Conservation (phyloP, 2,113 vertebrate genomes). For the Erythrolamprus reginae region DNA sequence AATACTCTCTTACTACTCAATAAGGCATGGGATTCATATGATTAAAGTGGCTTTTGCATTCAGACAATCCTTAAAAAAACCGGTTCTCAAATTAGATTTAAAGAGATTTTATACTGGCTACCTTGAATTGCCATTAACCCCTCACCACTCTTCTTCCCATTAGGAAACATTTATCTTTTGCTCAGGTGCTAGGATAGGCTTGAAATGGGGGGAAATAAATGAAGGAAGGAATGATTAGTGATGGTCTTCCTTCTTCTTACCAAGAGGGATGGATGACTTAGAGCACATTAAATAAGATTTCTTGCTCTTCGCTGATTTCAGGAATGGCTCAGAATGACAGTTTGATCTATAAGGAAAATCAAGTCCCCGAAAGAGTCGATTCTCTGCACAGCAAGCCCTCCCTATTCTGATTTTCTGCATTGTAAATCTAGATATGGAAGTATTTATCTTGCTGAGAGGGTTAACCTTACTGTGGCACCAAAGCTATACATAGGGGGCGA, state of each 20-base stretch:
- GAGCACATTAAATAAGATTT: not conserved
- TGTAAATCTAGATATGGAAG: not conserved
- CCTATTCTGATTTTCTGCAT: not conserved
- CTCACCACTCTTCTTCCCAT: conserved; percentile 33
- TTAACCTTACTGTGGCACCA: not conserved
- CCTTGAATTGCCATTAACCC: conserved; percentile 55
- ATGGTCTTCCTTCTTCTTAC: not conserved
- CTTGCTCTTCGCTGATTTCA: not conserved
- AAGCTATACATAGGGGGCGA: not conserved
- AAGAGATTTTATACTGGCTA: conserved; percentile 51
- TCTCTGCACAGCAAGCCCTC: not conserved
- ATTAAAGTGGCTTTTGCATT: conserved; percentile 60
- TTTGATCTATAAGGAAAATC: not conserved
- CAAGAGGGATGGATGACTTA: not conserved
- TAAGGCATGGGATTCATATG: conserved; percentile 55
- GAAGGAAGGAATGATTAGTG: conserved; percentile 1
- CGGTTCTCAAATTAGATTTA: conserved; percentile 55
- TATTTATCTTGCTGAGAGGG: not conserved
- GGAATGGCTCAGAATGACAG: not conserved
- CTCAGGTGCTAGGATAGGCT: conserved; percentile 39
- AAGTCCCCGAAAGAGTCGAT: not conserved
- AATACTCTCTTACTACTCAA: conserved; percentile 58
- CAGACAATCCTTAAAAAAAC: conserved; percentile 52
- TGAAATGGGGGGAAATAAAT: conserved; percentile 46
- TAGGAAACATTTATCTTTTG: conserved; percentile 50